Conservation (phyloP, 2,113 vertebrate species). For the Chionomys nivalis region DNA sequence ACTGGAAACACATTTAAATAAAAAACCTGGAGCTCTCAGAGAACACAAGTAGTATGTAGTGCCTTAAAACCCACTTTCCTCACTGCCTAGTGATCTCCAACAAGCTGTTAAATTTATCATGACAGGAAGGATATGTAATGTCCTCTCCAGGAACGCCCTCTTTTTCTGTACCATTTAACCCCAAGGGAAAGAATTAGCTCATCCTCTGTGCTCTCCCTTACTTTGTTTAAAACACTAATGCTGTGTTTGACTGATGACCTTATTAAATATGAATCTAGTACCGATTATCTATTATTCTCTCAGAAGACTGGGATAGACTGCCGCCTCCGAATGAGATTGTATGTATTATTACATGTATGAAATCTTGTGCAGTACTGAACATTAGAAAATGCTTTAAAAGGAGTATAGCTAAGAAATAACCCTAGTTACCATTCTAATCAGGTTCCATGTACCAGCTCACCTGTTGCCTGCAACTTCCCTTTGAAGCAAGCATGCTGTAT, state of each 20-base stretch:
- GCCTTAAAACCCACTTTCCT: not conserved
- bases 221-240: not conserved
- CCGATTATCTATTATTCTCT: not conserved
- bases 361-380: not conserved
- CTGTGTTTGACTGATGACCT: not conserved
- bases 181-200: not conserved
- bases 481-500: not conserved
- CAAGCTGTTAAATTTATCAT: not conserved
- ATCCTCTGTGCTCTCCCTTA: not conserved
- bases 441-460: not conserved
- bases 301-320: not conserved
- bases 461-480: not conserved
- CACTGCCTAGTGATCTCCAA: not conserved
- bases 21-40: conserved; percentile 33
- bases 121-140: conserved; percentile 2
- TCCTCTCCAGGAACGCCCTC: not conserved
- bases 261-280: not conserved
- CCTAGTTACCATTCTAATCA: not conserved
- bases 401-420: not conserved
- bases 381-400: not conserved
- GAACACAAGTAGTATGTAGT: conserved; percentile 40
- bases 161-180: conserved; percentile 20
- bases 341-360: not conserved
- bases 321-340: not conserved
- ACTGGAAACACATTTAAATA: conserved; percentile 26